Evolutionary conservation across 2,888 invertebrate genomes (phyloP), one percentile per base, ranked within the genome.

Genomic region (Himalopsyche japonica): DNA sequence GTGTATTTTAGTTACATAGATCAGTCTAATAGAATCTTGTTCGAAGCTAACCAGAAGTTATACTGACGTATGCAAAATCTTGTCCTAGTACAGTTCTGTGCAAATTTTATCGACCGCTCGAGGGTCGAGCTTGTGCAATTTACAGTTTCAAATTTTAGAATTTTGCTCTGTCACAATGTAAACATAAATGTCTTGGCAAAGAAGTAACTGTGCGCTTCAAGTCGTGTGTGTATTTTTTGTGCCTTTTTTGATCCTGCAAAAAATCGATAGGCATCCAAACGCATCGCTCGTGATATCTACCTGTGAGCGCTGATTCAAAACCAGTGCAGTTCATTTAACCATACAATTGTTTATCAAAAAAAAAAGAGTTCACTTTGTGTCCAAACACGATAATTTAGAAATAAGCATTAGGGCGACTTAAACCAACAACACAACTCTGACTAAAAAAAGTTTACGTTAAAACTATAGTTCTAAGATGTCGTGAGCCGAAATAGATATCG

Each of bases 141-240:
- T 86, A 86, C 86, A 85, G 86, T 86, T 86, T 86, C 84, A 80
- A 81, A 70, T 83, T 85, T 82, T 18, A 79, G 81, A 32, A 86
- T 86, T 83, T 86, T 76, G 85, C 85, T 77, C 84, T 81, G 86
- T 86, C 86, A 86, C 86, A 86, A 84, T 86, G 86, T 86, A 86
- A 86, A 86, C 86, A 86, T 76, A 83, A 85, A 57, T 20, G 57
- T 82, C 82, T 81, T 76, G 70, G 79, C 48, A 80, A 32, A 79
- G 43, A 43, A 43, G 83, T 86, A 86, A 86, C 86, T 86, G 86
- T 85, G 85, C 81, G 82, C 82, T 82, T 82, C 27, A 70, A 80
- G 49, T 18, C 81, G 76, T 81, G 79, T 77, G 76, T 80, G 30
- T 79, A 57, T 81, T 84, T 84, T 84, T 82, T 12, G 5, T 81